phyloP scores from a whole-genome alignment of 2,888 invertebrate species.

The Drosophila basisetae region DNA sequence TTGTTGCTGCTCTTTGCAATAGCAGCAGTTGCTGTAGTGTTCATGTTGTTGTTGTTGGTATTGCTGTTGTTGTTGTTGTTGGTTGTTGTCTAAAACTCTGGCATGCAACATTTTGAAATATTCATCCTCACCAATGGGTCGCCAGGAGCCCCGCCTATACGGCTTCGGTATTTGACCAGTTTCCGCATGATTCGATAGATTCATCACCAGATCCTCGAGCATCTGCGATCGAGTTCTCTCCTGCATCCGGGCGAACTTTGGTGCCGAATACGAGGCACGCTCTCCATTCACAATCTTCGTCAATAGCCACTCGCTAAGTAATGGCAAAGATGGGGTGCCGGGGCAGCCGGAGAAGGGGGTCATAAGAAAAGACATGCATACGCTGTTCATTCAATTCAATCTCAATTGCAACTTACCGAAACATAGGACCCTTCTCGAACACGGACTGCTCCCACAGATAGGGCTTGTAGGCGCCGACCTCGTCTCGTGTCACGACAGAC shows the following conservation, averaged over 20 bases:
- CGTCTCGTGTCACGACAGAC: constrained; percentile 96
- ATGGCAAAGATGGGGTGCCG: not conserved
- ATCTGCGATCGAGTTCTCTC: constrained; percentile 96
- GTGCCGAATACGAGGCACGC: constrained; percentile 96
- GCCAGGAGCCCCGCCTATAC: constrained; percentile 96
- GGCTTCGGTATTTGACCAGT: constrained; percentile 98
- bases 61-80: constrained; percentile 40
- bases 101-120: constrained; percentile 84
- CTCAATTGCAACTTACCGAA: constrained; percentile 87
- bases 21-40: constrained; percentile 62
- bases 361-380: not conserved
- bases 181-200: constrained; percentile 96
- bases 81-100: constrained; percentile 78
- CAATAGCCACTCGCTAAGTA: constrained; percentile 92
- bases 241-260: constrained; percentile 97
- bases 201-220: constrained; percentile 97
- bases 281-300: constrained; percentile 98
- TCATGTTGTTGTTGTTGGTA: constrained; percentile 46
- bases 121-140: constrained; percentile 91
- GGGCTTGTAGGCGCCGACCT: constrained; percentile 97
- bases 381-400: not conserved
- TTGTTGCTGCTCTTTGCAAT: constrained; percentile 28
- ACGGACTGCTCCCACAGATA: constrained; percentile 98
- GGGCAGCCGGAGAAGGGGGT: not conserved
- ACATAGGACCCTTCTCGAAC: constrained; percentile 97